These are phyloP conservation scores for Apamea monoglypha DNA, from an alignment of 2,888 invertebrate species.

Conservation along the genomic window DNA sequence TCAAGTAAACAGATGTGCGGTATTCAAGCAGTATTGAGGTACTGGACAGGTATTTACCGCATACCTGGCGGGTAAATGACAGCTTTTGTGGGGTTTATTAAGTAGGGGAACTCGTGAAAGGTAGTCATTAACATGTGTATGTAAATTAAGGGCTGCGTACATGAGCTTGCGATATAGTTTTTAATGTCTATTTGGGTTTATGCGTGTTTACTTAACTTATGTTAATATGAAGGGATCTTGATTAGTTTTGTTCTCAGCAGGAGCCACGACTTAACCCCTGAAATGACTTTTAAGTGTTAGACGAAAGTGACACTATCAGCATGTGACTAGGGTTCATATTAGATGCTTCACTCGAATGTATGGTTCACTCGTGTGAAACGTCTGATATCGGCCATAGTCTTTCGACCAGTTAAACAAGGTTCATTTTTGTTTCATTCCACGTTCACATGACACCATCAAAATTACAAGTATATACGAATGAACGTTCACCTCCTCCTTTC, in stretches of 20 bases:
- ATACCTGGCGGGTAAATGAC: slow-evolving; percentile 40
- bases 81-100: slow-evolving; percentile 52
- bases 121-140: slow-evolving; percentile 47
- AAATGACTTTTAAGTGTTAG: neutral
- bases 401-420: neutral
- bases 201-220: slow-evolving; percentile 2
- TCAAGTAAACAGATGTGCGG: slow-evolving; percentile 45
- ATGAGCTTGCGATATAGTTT: slow-evolving; percentile 28
- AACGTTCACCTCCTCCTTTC: neutral
- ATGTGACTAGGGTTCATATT: neutral
- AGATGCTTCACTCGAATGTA: neutral
- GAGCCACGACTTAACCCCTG: neutral
- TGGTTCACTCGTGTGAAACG: neutral
- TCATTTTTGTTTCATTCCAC: neutral
- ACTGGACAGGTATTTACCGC: slow-evolving; percentile 53
- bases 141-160: slow-evolving; percentile 29
- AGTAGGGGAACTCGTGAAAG: slow-evolving; percentile 46
- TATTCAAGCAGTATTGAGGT: slow-evolving; percentile 40
- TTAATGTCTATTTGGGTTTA: slow-evolving; percentile 17
- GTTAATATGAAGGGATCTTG: neutral
- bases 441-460: neutral
- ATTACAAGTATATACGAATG: neutral
- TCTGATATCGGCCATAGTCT: neutral
- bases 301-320: neutral
- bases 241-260: neutral